A percentile compares a stretch with the other conserved stretches of the same genome.
Evolutionary conservation across 1,140 invertebrate genomes (phyloP).

Genomic region (Leptinotarsa lineolata): DNA sequence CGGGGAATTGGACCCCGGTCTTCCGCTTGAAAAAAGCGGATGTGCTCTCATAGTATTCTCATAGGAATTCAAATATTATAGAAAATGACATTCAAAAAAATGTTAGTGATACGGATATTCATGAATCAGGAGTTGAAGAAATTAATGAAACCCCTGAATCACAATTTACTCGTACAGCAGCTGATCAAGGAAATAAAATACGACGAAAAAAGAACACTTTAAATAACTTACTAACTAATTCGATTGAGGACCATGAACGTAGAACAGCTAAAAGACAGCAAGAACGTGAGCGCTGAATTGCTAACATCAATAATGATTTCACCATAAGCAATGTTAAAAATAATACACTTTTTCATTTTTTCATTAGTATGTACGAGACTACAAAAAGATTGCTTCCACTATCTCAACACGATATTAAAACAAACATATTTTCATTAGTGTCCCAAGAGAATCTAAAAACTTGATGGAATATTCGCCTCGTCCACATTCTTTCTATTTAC

Average conservation of each 20-base stretch:
- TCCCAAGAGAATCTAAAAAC: slow-evolving; percentile 20
- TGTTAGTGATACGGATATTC: background rate
- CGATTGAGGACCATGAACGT: background rate
- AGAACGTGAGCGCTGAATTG: background rate
- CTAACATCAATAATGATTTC: background rate
- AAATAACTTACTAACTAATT: slow-evolving; percentile 12
- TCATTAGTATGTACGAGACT: slow-evolving; percentile 19
- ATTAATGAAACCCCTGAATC: background rate
- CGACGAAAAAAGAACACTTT: slow-evolving; percentile 11
- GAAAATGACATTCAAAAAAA: slow-evolving; percentile 19
- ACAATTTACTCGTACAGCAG: background rate
- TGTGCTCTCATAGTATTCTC: too few species aligned
- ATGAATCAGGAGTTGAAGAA: background rate
- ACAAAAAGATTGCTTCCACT: slow-evolving; percentile 15
- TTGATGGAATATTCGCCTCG: slow-evolving; percentile 24
- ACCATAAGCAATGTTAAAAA: slow-evolving; percentile 19
- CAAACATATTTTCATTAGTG: slow-evolving; percentile 12
- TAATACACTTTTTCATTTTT: slow-evolving; percentile 26
- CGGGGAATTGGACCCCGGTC: too few species aligned
- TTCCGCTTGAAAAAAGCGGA: too few species aligned
- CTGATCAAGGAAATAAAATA: background rate
- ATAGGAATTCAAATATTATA: slow-evolving; percentile 10
- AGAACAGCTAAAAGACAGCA: background rate
- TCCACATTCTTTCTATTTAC: background rate
- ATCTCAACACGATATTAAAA: slow-evolving; percentile 21